Evolutionary conservation across 2,888 invertebrate genomes (phyloP).

Genomic region (Limnephilus rhombicus): DNA sequence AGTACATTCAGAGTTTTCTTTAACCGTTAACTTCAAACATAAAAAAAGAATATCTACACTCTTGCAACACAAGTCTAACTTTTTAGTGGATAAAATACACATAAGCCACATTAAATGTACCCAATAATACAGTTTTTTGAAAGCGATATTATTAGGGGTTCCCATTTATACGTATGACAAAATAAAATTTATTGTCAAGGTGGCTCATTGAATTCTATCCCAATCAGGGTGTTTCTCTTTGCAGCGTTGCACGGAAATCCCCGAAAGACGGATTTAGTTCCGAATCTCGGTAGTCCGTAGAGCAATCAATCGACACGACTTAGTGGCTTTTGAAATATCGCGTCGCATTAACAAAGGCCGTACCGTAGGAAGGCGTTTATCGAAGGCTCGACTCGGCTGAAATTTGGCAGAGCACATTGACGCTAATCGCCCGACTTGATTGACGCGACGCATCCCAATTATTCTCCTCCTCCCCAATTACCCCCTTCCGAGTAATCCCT

Average conservation of each 20-base stretch:
- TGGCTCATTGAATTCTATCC: background rate
- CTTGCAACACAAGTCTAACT: too few species aligned
- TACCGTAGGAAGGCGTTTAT: constrained; percentile 37
- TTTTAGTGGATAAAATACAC: too few species aligned
- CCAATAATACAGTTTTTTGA: background rate
- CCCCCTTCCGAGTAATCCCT: background rate
- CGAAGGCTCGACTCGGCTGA: constrained; percentile 44
- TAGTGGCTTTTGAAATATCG: constrained; percentile 60
- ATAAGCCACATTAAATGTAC: background rate
- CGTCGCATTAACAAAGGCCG: constrained; percentile 52
- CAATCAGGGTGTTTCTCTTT: background rate
- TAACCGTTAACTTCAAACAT: background rate
- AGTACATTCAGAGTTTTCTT: background rate
- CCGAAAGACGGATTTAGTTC: background rate
- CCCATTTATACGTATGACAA: background rate
- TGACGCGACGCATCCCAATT: constrained; percentile 60
- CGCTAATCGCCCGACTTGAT: constrained; percentile 60
- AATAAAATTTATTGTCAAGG: background rate
- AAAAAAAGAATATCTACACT: too few species aligned
- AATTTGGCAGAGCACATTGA: constrained; percentile 62
- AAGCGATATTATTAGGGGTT: background rate
- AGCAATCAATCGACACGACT: constrained; percentile 53
- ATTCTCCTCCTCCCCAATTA: constrained; percentile 39
- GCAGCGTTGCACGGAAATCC: background rate
- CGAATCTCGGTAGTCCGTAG: constrained; percentile 18